Base-by-base conservation (phyloP, 2,888 invertebrate species). In the Idaea aversata region DNA sequence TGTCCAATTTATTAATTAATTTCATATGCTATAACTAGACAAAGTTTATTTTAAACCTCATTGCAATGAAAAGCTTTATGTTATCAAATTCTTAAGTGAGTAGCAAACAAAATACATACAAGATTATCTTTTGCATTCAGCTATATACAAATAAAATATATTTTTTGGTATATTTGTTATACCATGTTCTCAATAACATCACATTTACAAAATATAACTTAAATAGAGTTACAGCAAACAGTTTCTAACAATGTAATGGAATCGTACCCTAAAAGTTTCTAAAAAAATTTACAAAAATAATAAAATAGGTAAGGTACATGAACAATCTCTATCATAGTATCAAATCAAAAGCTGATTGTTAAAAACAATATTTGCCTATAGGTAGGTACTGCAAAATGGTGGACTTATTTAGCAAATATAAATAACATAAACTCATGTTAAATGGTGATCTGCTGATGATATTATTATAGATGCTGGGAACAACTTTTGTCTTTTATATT, bases 131-230 rank as follows among this genome's bases (percentile, higher is more conserved):
- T 47, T 47, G 10, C 47, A 47, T 47, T 47, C 47, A 47, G 47
- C 47, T 82, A 79, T 79, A 80, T 77, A 82, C 79, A 82, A 76
- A 75, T 74, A 74, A 77, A 80, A 73, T 74, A 75, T 69, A 73
- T 74, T 73, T 81, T 74, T 81, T 75, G 77, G 79, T 80, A 77
- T 66, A 70, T 61, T 66, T 66, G 59, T 60, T 70, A 72, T 71
- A 74, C 72, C 74, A 72, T 66, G 61, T 67, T 62, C 69, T 63
- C 65, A 57, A 60, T 62, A 69, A 62, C 62, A 68, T 67, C 61
- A 67, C 65, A 67, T 67, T 65, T 65, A 65, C 65, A 67, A 66
- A 47, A 67, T 16, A 60, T 60, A 34, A 34, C 34, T 63, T 63
- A 66, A 66, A 13, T 13, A 47, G 47, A 47, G 47, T 47, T 47